Evolutionary conservation across 2,113 vertebrate genomes (phyloP).

Genomic region (Salvelinus alpinus): DNA sequence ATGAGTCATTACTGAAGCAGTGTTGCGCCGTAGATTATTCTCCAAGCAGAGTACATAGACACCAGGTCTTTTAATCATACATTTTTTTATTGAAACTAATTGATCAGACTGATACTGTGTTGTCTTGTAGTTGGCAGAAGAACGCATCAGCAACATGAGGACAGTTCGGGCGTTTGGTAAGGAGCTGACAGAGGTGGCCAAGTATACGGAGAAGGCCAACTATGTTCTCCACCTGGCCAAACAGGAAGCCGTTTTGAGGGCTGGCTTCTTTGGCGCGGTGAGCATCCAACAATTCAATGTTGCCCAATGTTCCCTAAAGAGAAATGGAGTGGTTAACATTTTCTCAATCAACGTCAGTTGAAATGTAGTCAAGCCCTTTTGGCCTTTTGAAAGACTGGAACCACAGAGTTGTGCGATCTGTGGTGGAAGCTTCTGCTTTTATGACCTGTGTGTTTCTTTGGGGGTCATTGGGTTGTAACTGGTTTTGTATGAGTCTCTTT

Average conservation of each 20-base stretch:
- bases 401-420: background rate
- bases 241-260: conserved; percentile 82
- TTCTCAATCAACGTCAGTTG: background rate
- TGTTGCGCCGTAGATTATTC: background rate
- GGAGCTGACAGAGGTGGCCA: conserved; percentile 83
- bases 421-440: background rate
- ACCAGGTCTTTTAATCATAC: background rate
- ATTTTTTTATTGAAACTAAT: too few relatives aligned
- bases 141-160: conserved; percentile 92
- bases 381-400: background rate
- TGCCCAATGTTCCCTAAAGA: too few relatives aligned
- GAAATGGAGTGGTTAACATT: background rate
- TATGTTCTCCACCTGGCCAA: conserved; percentile 81
- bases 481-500: conserved; percentile 17
- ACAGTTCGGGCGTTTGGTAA: conserved; percentile 95
- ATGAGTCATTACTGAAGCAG: background rate
- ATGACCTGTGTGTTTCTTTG: background rate
- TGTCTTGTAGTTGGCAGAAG: conserved; percentile 86
- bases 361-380: background rate
- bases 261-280: conserved; percentile 93
- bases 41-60: background rate
- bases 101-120: background rate
- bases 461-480: background rate
- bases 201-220: conserved; percentile 79
- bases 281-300: conserved; percentile 20